Conservation (phyloP, 2,113 vertebrate species). For the Fukomys damarensis region DNA sequence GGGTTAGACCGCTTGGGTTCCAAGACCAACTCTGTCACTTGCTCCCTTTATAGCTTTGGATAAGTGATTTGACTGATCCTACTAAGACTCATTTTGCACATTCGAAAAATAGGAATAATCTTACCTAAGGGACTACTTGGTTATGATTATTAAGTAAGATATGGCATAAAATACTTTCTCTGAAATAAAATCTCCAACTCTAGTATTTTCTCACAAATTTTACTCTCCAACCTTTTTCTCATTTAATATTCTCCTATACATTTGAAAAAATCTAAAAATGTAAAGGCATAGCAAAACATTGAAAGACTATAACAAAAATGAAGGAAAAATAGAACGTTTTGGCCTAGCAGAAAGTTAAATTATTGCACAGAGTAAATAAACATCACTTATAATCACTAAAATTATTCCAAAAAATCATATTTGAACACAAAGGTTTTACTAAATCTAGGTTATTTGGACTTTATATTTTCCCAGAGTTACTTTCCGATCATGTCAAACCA, state of each 20-base stretch:
- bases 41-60: not conserved
- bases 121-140: not conserved
- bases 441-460: not conserved
- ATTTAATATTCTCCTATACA: not conserved
- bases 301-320: slow-evolving; percentile 32
- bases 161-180: not conserved
- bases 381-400: not conserved
- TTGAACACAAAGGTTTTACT: not conserved
- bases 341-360: not conserved
- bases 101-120: slow-evolving; percentile 33
- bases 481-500: slow-evolving; percentile 6
- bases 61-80: slow-evolving; percentile 39
- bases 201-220: slow-evolving; percentile 37
- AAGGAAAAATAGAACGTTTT: not conserved
- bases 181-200: slow-evolving; percentile 13
- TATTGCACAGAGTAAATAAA: not conserved
- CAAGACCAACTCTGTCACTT: not conserved
- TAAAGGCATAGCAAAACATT: not conserved
- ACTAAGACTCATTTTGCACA: not conserved
- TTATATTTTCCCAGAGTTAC: slow-evolving; percentile 3
- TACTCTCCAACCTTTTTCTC: not conserved
- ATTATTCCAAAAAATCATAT: not conserved
- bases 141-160: not conserved
- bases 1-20: not conserved
- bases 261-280: not conserved